Evolutionary conservation across 1,140 invertebrate genomes (phyloP).

Genomic region (Sesamia nonagrioides): DNA sequence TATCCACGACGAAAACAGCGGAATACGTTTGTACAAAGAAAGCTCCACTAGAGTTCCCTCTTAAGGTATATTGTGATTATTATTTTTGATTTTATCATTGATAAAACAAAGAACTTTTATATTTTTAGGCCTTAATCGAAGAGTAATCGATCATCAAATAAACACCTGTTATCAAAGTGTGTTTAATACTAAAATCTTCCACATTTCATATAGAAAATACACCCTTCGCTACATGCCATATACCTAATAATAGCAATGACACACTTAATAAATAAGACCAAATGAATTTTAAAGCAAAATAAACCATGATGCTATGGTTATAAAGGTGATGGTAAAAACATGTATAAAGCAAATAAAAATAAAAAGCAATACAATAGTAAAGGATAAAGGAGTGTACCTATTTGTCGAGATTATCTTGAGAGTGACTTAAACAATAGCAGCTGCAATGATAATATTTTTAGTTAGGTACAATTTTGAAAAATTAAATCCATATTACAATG

Average conservation of each 20-base stretch:
- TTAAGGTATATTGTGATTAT: too few relatives aligned
- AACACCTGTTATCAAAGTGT: too few relatives aligned
- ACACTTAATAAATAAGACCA: constrained; percentile 30
- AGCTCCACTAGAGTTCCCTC: too few relatives aligned
- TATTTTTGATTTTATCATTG: too few relatives aligned
- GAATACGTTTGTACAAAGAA: too few relatives aligned
- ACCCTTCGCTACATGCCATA: constrained; percentile 46
- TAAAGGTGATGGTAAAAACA: constrained; percentile 20
- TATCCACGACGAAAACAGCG: too few relatives aligned
- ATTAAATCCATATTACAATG: constrained; percentile 15
- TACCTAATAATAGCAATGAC: constrained; percentile 42
- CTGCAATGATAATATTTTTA: constrained; percentile 81
- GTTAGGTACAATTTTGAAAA: constrained; percentile 60
- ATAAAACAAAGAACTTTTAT: too few relatives aligned
- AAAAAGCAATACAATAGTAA: constrained; percentile 79
- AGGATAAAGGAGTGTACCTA: constrained; percentile 81
- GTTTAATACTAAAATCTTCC: constrained; percentile 9
- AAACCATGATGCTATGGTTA: constrained; percentile 42
- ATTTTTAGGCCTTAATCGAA: background rate
- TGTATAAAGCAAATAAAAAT: constrained; percentile 54
- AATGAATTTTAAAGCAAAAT: constrained; percentile 41
- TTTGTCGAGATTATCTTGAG: constrained; percentile 81
- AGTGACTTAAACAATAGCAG: constrained; percentile 87
- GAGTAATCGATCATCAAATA: background rate
- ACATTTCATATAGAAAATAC: constrained; percentile 24